Conservation (phyloP, 2,113 vertebrate genomes). For the Emydocephalus ijimae region DNA sequence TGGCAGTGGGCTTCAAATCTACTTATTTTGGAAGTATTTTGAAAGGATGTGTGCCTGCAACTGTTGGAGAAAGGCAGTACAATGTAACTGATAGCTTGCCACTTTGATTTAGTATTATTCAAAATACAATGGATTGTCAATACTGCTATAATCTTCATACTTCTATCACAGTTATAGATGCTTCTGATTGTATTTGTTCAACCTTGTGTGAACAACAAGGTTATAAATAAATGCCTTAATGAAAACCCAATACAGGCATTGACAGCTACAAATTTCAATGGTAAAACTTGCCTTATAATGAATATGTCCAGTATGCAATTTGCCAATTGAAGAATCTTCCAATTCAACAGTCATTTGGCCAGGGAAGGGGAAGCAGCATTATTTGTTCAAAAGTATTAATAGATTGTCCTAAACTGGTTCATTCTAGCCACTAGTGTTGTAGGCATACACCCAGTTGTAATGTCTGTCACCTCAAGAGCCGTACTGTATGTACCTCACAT, state of each 20-base stretch:
- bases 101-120: neutral
- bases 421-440: neutral
- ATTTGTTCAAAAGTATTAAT: neutral
- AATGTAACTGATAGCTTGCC: neutral
- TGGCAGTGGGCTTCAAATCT: neutral
- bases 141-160: neutral
- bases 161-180: neutral
- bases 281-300: neutral
- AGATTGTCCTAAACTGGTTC: neutral
- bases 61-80: neutral
- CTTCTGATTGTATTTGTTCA: constrained; percentile 1
- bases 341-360: neutral
- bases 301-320: neutral
- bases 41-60: neutral
- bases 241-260: neutral
- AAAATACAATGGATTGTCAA: neutral
- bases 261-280: neutral
- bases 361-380: no score
- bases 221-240: constrained; percentile 15
- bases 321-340: neutral
- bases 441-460: neutral
- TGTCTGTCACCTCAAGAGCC: neutral
- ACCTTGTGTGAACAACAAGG: neutral
- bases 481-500: neutral
- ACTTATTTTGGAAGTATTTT: neutral